Evolutionary conservation across 2,113 vertebrate genomes (phyloP), one percentile per base, ranked within the genome.

Genomic region (Macaca nemestrina): DNA sequence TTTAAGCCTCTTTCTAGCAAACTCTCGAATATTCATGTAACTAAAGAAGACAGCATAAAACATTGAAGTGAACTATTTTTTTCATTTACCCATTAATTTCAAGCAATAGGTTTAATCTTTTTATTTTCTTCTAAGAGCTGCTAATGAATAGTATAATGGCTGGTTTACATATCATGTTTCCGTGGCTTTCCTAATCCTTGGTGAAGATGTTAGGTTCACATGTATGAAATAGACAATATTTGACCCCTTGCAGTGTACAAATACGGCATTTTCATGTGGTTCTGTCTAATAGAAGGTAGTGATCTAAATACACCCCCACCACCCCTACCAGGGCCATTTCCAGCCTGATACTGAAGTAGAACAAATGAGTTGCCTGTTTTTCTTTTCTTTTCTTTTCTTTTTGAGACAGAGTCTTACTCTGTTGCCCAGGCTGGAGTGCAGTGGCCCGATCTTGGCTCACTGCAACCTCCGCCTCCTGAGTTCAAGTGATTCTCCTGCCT

Each of bases 41-140:
- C 82, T 80, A 38, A 81, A 81, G 25, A 80, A 90, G 48, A 88
- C 35, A 40, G 55, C 23, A 23, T 20, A 48, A 68, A 81, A 86
- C 45, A n/a, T 40, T 38, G 35, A 73, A 70, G 14, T 30, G 45
- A 92, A 32, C 40, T 45, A 30, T 55, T 59, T 90, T 68, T 87
- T 94, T 73, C 59, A 76, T 52, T 93, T 35, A 82, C 61, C n/a
- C 22, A 83, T 86, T 90, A 73, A 92, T 95, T 92, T 81, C n/a
- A 82, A 92, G 83, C 59, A 95, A 50, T 32, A 79, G 70, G 3
- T 45, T 85, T 72, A 79, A 94, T 30, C 59, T 86, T 92, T 88
- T 90, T 18, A 59, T 88, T 94, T 96, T 90, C 61, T 89, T 48
- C 20, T 68, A 40, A 93, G 83, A 89, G 57, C 79, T 72, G 43